Evolutionary conservation across 2,888 invertebrate genomes (phyloP).

Genomic region (Lasioglossum zephyrum): DNA sequence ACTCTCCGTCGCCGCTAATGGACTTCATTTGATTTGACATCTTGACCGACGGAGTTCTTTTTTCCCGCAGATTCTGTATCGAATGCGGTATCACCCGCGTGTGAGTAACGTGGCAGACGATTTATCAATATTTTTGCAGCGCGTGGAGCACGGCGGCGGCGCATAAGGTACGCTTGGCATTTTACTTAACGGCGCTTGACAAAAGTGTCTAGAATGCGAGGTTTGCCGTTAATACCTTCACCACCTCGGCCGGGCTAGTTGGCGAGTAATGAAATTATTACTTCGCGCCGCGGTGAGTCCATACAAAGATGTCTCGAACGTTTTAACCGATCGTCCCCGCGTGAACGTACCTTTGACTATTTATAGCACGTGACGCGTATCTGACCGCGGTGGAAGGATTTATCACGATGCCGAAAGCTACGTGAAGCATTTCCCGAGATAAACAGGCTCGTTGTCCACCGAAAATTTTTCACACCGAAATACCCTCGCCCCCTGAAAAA

Average conservation of each 20-base stretch:
- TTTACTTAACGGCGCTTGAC: slow-evolving; percentile 36
- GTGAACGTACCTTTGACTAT: slow-evolving; percentile 65
- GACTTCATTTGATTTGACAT: neutral
- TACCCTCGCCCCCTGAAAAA: slow-evolving; percentile 30
- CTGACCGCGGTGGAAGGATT: slow-evolving; percentile 65
- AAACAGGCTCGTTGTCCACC: slow-evolving; percentile 67
- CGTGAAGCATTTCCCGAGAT: slow-evolving; percentile 67
- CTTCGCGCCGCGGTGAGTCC: slow-evolving; percentile 33
- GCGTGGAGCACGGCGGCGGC: neutral
- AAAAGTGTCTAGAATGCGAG: slow-evolving; percentile 44
- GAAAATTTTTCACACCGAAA: slow-evolving; percentile 57
- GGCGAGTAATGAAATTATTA: slow-evolving; percentile 64
- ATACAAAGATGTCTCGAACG: slow-evolving; percentile 62
- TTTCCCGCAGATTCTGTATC: neutral
- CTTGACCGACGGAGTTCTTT: too few species aligned
- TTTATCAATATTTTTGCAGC: slow-evolving; percentile 22
- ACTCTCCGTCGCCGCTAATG: neutral
- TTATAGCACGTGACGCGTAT: slow-evolving; percentile 69
- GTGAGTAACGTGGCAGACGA: neutral
- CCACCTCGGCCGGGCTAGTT: slow-evolving; percentile 43
- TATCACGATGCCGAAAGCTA: slow-evolving; percentile 69
- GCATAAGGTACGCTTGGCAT: slow-evolving; percentile 23
- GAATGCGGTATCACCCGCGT: neutral
- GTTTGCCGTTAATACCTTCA: slow-evolving; percentile 50
- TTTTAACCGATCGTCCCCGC: slow-evolving; percentile 64